A percentile compares a stretch with the other conserved stretches of the same genome.
These are phyloP conservation scores for Centropyge bicolor DNA, from an alignment of 2,797 vertebrate genomes.

Conservation along the genomic window DNA sequence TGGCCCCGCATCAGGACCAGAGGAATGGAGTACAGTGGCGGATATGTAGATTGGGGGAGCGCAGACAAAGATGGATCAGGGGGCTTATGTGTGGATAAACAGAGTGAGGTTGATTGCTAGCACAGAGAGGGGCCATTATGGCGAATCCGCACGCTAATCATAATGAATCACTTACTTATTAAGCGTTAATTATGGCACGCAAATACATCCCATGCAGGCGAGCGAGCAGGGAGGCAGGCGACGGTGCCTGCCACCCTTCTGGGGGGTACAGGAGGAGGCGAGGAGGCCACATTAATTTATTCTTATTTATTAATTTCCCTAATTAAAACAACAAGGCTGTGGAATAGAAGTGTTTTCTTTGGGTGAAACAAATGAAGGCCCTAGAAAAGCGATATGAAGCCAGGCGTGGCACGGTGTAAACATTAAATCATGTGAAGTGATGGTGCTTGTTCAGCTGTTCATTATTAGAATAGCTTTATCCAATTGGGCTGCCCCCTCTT, in stretches of 20 bases:
- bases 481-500: conserved; percentile 77
- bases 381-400: conserved; percentile 81
- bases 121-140: conserved; percentile 86
- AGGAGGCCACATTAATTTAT: conserved; percentile 87
- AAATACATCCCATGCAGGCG: conserved; percentile 85
- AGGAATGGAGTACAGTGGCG: conserved; percentile 75
- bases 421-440: conserved; percentile 87
- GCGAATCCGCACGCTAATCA: conserved; percentile 86
- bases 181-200: conserved; percentile 87
- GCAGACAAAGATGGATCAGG: conserved; percentile 86
- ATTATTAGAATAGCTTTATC: conserved; percentile 84
- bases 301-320: conserved; percentile 90
- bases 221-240: conserved; percentile 66
- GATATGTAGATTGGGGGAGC: conserved; percentile 80
- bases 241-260: conserved; percentile 69
- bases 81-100: conserved; percentile 82
- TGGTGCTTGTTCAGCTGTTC: conserved; percentile 84
- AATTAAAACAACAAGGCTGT: conserved; percentile 89
- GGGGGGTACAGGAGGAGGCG: conserved; percentile 70
- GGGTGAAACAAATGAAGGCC: conserved; percentile 85
- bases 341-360: conserved; percentile 85
- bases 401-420: conserved; percentile 81
- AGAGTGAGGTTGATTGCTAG: conserved; percentile 86
- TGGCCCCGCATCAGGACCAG: conserved; percentile 78
- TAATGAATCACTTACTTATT: conserved; percentile 92